Percentiles rank a stretch among this genome's conserved stretches.
Evolutionary conservation across 2,888 invertebrate genomes (phyloP).

Genomic region (Trichopria drosophilae): DNA sequence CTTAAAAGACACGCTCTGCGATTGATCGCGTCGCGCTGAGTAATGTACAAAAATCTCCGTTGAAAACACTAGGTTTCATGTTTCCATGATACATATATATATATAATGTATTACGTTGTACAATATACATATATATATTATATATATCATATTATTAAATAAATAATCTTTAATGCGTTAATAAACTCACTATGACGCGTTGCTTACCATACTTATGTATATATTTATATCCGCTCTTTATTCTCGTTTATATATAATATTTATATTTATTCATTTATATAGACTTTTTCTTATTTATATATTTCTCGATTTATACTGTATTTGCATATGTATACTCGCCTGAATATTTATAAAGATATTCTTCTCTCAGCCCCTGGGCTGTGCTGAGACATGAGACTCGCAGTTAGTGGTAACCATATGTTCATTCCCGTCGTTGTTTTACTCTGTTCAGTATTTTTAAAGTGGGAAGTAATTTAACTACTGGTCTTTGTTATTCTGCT

Average conservation of each 20-base stretch:
- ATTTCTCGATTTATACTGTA: constrained; percentile 31
- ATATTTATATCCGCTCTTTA: constrained; percentile 41
- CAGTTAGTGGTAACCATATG: constrained; percentile 50
- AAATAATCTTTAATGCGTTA: constrained; percentile 58
- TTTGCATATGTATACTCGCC: constrained; percentile 45
- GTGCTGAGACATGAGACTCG: constrained; percentile 49
- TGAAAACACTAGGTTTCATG: constrained; percentile 18
- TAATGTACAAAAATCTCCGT: constrained; percentile 43
- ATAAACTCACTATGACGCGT: constrained; percentile 52
- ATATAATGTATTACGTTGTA: constrained; percentile 39
- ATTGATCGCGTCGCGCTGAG: constrained; percentile 26
- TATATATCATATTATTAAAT: constrained; percentile 55
- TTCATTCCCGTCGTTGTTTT: constrained; percentile 37
- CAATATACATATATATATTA: constrained; percentile 37
- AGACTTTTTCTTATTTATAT: constrained; percentile 3
- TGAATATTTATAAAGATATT: constrained; percentile 44
- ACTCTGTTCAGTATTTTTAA: not conserved
- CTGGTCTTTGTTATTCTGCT: not conserved
- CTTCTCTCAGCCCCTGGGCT: constrained; percentile 42
- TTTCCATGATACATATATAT: constrained; percentile 37
- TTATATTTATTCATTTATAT: constrained; percentile 6
- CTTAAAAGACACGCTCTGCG: no score
- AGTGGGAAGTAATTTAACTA: not conserved
- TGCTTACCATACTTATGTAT: constrained; percentile 44
- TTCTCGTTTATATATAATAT: constrained; percentile 17